Base-by-base conservation (phyloP, 1,140 invertebrate species). In the Radopholus similis region DNA sequence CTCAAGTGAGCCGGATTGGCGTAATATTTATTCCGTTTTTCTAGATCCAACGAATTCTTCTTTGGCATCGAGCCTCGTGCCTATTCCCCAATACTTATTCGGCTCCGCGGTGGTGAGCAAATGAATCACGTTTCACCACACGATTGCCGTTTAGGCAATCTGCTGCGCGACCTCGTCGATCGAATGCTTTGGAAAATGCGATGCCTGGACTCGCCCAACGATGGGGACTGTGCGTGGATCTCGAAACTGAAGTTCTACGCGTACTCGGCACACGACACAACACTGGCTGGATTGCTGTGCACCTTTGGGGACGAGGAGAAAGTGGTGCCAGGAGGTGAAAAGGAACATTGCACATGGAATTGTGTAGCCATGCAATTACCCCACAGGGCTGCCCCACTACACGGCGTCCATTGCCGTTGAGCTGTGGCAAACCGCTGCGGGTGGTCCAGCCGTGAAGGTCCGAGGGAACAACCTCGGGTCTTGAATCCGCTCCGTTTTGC, bases 241-340 rank as follows among this genome's bases (percentile, higher is more conserved):
- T 35, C 18, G 8, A 49, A 58, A n/a, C 66, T 77, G 6, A 77
- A 77, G 42, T 77, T 79, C 54, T 78, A 77, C 38, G 76, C 76
- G 11, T 77, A 80, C 59, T 80, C 77, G 18, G 76, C 76, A n/a
- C 76, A 77, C 51, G 76, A 77, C 56, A 77, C 76, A 8, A 77
- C 76, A 3, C 47, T 77, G 18, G 77, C 74, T 23, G 76, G 70
- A 1, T 66, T 77, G 32, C 40, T 77, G 30, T 65, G 75, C 13
- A 77, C 76, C 23, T 67, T 77, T 30, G 76, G 76, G 30, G 76
- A 77, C 44, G 76, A 77, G 44, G 63, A 74, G 58, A n/a, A n/a
- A 34, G 58, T 42, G 76, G 78, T 11, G 71, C 78, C 42, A 59
- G 76, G 11, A 59, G 15, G 18, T 5, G 51, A n/a, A 23, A 54